A percentile compares a stretch with the other conserved stretches of the same genome.
Conservation (phyloP, 2,888 invertebrate species). For the Himalopsyche japonica region DNA sequence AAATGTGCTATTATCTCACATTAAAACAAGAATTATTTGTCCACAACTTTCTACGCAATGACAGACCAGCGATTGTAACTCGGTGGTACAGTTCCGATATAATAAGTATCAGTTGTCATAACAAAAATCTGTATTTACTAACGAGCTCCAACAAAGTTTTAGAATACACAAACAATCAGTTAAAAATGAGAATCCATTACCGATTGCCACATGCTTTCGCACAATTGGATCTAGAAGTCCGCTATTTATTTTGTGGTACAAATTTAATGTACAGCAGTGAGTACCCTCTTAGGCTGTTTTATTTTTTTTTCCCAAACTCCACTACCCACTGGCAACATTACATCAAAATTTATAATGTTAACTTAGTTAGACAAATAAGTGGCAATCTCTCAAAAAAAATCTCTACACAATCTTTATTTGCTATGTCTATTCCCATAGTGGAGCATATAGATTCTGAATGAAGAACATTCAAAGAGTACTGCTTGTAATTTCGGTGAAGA, state of each 20-base stretch:
- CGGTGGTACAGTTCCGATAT: slow-evolving; percentile 30
- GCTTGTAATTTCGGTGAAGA: too few species aligned
- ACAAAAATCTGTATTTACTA: slow-evolving; percentile 28
- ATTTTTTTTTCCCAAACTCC: too few species aligned
- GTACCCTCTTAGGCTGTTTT: neutral
- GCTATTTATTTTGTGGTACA: slow-evolving; percentile 26
- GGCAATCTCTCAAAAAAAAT: too few species aligned
- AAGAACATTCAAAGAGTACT: too few species aligned
- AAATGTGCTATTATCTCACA: slow-evolving; percentile 33
- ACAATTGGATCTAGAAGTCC: slow-evolving; percentile 5
- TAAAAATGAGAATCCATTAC: slow-evolving; percentile 14
- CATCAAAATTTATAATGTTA: too few species aligned
- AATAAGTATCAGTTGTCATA: slow-evolving; percentile 19
- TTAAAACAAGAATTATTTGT: slow-evolving; percentile 17
- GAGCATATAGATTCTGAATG: too few species aligned
- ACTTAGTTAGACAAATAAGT: too few species aligned
- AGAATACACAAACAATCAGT: slow-evolving; percentile 12
- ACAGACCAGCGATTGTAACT: neutral
- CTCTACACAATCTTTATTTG: too few species aligned
- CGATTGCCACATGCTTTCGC: slow-evolving; percentile 13
- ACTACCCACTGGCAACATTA: too few species aligned
- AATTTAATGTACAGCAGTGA: slow-evolving; percentile 36
- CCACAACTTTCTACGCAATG: neutral
- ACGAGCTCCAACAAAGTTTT: slow-evolving; percentile 31
- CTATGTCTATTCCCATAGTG: too few species aligned